These are phyloP conservation scores for Beroe forskalii DNA, from an alignment of 37 sponge, comb jelly and placozoan genomes.

Conservation along the genomic window DNA sequence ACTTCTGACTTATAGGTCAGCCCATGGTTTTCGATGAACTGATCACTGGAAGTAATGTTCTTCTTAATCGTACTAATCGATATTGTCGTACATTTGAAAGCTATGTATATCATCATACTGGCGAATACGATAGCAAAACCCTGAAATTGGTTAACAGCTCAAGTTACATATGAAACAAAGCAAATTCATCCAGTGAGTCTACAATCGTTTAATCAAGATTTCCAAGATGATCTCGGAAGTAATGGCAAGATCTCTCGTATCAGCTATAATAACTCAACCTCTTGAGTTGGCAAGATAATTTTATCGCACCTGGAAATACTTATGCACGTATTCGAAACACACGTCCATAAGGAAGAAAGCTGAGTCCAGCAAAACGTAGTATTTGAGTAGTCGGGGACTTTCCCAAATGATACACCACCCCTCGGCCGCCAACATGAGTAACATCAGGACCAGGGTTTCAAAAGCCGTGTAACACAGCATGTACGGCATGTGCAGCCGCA, in stretches of 20 bases:
- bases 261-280: too few species aligned
- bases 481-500: too few species aligned
- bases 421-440: conserved; percentile 1
- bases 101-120: conserved; percentile 55
- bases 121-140: conserved; percentile 38
- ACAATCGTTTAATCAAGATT: too few species aligned
- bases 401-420: conserved; percentile 51
- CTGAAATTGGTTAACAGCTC: background rate
- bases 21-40: background rate
- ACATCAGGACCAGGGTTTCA: background rate
- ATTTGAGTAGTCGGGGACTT: background rate
- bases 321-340: conserved; percentile 30
- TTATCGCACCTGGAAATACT: conserved; percentile 40
- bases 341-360: conserved; percentile 11
- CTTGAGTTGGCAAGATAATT: too few species aligned
- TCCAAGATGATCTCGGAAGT: too few species aligned
- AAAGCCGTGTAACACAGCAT: background rate
- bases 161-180: too few species aligned
- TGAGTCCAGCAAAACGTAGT: background rate
- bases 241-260: too few species aligned
- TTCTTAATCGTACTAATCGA: background rate
- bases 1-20: conserved; percentile 37
- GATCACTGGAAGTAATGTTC: background rate
- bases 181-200: too few species aligned
- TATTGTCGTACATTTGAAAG: conserved; percentile 31